These are phyloP conservation scores for Tetranychus piercei DNA, from an alignment of 2,888 invertebrate species.

Conservation along the genomic window DNA sequence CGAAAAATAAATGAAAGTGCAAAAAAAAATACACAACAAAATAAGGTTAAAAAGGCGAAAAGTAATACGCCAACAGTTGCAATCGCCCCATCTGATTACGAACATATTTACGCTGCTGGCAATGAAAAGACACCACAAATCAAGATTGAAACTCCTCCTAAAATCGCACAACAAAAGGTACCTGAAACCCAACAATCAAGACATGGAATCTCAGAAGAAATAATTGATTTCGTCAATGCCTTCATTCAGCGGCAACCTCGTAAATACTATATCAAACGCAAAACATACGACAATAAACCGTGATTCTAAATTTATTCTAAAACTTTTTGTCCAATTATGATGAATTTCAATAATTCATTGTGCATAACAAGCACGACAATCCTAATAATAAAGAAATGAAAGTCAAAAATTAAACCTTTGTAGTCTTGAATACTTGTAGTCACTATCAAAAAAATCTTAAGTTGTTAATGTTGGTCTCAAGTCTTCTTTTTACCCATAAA, in stretches of 20 bases:
- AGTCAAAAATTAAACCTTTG: no score
- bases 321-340: neutral
- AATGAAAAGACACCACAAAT: neutral
- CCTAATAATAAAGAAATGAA: no score
- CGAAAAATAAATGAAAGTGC: neutral
- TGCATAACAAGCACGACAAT: no score
- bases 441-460: no score
- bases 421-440: no score
- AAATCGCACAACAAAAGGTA: neutral
- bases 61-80: neutral
- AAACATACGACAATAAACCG: neutral
- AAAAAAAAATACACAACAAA: neutral
- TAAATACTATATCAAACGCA: neutral
- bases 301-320: neutral
- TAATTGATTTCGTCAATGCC: neutral
- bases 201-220: neutral
- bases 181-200: neutral
- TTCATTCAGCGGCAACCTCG: neutral
- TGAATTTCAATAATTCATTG: neutral
- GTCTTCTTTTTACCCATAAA: no score
- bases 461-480: no score
- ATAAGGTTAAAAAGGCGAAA: neutral
- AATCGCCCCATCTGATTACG: neutral
- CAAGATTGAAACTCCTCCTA: no score
- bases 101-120: neutral